Evolutionary conservation across 1,140 invertebrate genomes (phyloP), one percentile per base, ranked within the genome.

Genomic region (Ceratina japonica): DNA sequence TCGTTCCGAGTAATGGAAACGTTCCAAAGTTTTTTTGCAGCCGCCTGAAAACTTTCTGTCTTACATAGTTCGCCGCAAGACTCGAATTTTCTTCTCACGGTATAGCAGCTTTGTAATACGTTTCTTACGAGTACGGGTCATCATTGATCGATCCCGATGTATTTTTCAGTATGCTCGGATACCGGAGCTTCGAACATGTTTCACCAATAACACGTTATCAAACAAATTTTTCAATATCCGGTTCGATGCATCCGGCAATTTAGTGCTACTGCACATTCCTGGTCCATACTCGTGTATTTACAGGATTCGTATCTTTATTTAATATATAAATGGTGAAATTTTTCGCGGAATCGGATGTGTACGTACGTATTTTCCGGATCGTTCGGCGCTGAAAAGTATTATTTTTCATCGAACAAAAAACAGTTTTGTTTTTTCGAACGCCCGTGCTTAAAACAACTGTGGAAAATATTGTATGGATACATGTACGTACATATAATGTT

Each of bases 21-120:
- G 72, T 79, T 85, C 68, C 83, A 76, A 85, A 84, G 72, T 85
- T 84, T 85, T 85, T 80, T 66, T n/a, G 68, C 22, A 31, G 22
- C 27, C 27, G n/a, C 16, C 64, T 79, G 59, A n/a, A 15, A 12
- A 65, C 61, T 52, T 66, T 10, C 22, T 62, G n/a, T 12, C 27
- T 16, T 12, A 18, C 0, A 10, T 1, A 3, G 13, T 44, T 44
- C 10, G 18, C 1, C 37, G 37, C 63, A n/a, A 4, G 66, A 0
- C 31, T 31, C 49, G 44, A 44, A 44, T 8, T 44, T 63, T 51
- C 20, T 49, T 18, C 27, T 22, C 56, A 18, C 54, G 54, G 13
- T 56, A 16, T 56, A n/a, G 54, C 10, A n/a, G 13, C n/a, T 7
- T n/a, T 56, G 54, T n/a, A 56, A 56, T 16, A 18, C 15, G 54